Conservation (phyloP, 2,113 vertebrate species). For the Orientallactaga bullata region DNA sequence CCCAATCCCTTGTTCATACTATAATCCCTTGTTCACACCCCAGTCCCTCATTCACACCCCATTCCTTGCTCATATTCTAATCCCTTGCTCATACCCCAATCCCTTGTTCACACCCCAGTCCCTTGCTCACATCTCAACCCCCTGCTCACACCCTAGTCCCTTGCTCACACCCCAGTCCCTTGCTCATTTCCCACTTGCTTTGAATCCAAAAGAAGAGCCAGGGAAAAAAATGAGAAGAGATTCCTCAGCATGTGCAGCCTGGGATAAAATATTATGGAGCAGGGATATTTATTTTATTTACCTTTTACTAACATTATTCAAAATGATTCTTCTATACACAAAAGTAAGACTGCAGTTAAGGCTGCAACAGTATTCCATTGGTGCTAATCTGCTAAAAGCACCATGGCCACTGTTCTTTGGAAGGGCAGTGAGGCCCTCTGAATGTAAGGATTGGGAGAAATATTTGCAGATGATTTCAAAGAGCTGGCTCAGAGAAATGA, state of each 20-base stretch:
- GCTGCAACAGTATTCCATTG: not conserved
- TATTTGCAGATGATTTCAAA: not conserved
- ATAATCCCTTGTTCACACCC: too few relatives aligned
- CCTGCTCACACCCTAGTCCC: not conserved
- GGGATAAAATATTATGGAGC: not conserved
- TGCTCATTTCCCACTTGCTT: not conserved
- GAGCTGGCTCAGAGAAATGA: not conserved
- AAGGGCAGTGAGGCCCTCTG: not conserved
- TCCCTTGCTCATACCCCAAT: not conserved
- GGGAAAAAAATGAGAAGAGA: not conserved
- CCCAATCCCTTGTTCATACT: not conserved
- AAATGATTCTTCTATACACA: not conserved
- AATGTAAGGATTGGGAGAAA: not conserved
- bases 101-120: not conserved
- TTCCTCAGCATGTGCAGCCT: not conserved
- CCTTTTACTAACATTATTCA: not conserved
- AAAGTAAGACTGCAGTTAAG: not conserved
- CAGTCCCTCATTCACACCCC: not conserved
- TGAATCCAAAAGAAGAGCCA: constrained; percentile 32
- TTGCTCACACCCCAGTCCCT: not conserved
- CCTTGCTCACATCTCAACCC: too few relatives aligned
- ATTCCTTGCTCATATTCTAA: too few relatives aligned
- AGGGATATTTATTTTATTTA: not conserved
- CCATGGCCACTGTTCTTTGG: not conserved
- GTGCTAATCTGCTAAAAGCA: not conserved